Conservation (phyloP, 2,888 invertebrate genomes). For the Lacanobia wlatinum region DNA sequence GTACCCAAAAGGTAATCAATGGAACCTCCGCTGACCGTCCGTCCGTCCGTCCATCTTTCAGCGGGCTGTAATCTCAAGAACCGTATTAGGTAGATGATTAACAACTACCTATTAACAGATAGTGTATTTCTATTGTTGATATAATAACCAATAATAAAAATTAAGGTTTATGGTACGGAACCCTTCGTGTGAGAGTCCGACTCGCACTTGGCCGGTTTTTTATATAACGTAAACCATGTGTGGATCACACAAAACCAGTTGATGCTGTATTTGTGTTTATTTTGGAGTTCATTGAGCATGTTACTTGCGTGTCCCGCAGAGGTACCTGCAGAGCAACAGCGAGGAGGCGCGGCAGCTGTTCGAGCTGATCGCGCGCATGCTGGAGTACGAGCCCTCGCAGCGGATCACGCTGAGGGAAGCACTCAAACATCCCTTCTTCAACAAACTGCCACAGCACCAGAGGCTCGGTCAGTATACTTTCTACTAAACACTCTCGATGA, state of each 20-base stretch:
- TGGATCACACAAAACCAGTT: neutral
- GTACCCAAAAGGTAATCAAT: too few relatives aligned
- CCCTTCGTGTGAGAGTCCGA: too few relatives aligned
- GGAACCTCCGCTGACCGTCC: too few relatives aligned
- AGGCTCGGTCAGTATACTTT: slow-evolving; percentile 90
- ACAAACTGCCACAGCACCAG: slow-evolving; percentile 95
- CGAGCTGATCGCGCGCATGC: slow-evolving; percentile 98
- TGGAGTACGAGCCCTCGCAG: slow-evolving; percentile 98
- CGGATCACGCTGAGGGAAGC: slow-evolving; percentile 97
- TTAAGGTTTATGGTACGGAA: too few relatives aligned
- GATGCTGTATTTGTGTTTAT: neutral
- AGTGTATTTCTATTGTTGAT: too few relatives aligned
- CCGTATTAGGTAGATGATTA: too few relatives aligned
- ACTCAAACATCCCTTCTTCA: slow-evolving; percentile 98
- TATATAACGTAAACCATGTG: neutral
- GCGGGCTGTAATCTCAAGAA: too few relatives aligned
- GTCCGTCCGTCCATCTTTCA: too few relatives aligned
- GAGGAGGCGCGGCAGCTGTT: slow-evolving; percentile 98
- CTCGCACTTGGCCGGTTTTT: too few relatives aligned
- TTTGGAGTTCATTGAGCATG: slow-evolving; percentile 2
- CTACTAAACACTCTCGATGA: neutral
- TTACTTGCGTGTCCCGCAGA: slow-evolving; percentile 87
- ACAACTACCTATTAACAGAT: too few relatives aligned
- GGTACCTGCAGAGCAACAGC: slow-evolving; percentile 96
- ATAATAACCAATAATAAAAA: too few relatives aligned